Conservation (phyloP, 2,797 vertebrate genomes). For the Acrossocheilus wenchowensis region DNA sequence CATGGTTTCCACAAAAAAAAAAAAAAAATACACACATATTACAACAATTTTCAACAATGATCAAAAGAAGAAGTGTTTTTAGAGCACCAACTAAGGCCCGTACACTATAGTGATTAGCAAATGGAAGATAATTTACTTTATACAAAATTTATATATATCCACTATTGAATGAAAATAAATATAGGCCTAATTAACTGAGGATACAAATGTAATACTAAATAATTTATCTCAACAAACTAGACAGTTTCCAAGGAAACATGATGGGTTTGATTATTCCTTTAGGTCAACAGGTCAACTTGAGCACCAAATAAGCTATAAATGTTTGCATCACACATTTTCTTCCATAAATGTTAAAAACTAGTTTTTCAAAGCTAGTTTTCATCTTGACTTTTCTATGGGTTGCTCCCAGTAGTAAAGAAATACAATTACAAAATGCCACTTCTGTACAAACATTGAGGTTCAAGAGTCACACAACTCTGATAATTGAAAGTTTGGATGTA, state of each 20-base stretch:
- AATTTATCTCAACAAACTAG: background rate
- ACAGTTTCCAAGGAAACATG: background rate
- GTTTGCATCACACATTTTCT: background rate
- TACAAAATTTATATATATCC: background rate
- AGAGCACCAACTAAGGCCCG: background rate
- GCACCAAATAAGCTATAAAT: background rate
- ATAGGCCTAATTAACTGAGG: background rate
- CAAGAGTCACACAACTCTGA: constrained; percentile 24
- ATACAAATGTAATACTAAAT: background rate
- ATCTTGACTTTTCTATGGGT: background rate
- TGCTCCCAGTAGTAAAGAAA: constrained; percentile 14
- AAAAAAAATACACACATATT: background rate
- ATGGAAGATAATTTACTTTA: background rate
- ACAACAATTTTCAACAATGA: background rate
- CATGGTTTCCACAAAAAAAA: background rate
- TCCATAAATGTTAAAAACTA: background rate
- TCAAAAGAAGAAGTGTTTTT: background rate
- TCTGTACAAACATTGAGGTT: background rate
- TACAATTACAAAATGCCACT: constrained; percentile 14
- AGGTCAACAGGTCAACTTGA: background rate
- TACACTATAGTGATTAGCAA: background rate
- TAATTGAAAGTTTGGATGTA: constrained; percentile 27
- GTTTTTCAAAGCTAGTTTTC: background rate
- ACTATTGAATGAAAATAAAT: background rate
- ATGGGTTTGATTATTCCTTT: background rate